Evolutionary conservation across 2,888 invertebrate genomes (phyloP).

Genomic region (Sphaerophoria taeniata): DNA sequence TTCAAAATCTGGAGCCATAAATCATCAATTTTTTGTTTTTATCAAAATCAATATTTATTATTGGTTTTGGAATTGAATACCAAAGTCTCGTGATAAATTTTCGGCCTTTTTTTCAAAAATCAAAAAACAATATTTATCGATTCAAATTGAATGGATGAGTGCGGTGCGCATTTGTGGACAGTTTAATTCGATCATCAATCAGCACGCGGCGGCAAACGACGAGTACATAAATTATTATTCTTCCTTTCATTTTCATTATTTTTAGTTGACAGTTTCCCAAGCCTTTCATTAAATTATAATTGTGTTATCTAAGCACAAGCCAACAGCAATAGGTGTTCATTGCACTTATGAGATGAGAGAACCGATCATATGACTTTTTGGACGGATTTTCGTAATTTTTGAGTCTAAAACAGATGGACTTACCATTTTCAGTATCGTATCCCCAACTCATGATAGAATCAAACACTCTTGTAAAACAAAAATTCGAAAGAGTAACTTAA

Average conservation of each 20-base stretch:
- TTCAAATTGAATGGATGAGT: constrained; percentile 2
- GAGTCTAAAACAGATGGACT: constrained; percentile 48
- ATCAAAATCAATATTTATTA: neutral
- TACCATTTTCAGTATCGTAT: constrained; percentile 64
- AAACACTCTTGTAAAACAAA: constrained; percentile 19
- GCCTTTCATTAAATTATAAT: constrained; percentile 31
- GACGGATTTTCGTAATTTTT: constrained; percentile 8
- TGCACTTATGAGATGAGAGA: constrained; percentile 38
- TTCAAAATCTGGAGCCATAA: neutral
- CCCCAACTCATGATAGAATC: constrained; percentile 66
- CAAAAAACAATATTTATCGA: constrained; percentile 4
- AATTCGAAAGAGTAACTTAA: neutral
- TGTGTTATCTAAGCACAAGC: constrained; percentile 45
- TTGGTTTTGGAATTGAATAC: neutral
- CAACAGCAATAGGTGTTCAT: neutral
- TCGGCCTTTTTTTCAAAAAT: constrained; percentile 13
- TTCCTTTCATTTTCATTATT: constrained; percentile 41
- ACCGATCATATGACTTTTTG: constrained; percentile 60
- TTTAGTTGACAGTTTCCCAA: constrained; percentile 36
- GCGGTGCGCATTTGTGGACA: constrained; percentile 22
- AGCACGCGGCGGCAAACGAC: constrained; percentile 1
- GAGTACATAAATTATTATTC: neutral
- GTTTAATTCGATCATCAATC: constrained; percentile 59
- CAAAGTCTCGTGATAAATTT: constrained; percentile 39
- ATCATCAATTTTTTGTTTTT: neutral